Evolutionary conservation across 2,113 vertebrate species (phyloP).

Genomic region (Saimiri boliviensis): DNA sequence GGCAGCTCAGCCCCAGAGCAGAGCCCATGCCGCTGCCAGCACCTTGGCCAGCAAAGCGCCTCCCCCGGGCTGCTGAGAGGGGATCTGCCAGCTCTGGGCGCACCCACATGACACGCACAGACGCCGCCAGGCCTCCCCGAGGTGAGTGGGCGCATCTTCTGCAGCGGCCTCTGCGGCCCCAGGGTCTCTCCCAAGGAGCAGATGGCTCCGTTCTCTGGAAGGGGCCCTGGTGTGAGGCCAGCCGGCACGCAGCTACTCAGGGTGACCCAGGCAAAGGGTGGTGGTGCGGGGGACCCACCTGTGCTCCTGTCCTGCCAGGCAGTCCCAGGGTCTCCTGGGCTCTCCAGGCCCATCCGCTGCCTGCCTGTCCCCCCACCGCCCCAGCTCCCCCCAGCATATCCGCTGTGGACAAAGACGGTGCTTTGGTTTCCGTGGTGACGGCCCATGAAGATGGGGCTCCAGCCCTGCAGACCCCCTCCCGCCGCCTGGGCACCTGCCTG

Average conservation of each 20-base stretch:
- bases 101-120: constrained; percentile 66
- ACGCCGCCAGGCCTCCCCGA: constrained; percentile 71
- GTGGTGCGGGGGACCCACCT: fast-evolving
- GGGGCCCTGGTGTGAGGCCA: constrained; percentile 11
- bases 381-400: background rate
- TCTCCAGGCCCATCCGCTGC: background rate
- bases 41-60: background rate
- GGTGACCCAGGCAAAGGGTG: fast-evolving
- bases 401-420: background rate
- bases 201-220: background rate
- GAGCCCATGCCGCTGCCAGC: background rate
- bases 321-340: background rate
- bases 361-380: background rate
- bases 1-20: background rate
- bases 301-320: background rate
- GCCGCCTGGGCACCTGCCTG: background rate
- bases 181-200: constrained; percentile 57
- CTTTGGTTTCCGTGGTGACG: background rate
- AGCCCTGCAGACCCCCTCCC: fast-evolving
- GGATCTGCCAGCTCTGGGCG: constrained; percentile 69
- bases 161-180: background rate
- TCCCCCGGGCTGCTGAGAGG: constrained; percentile 37
- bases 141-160: fast-evolving
- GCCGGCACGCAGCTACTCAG: fast-evolving
- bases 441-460: background rate